Base-by-base conservation (phyloP, 2,888 invertebrate species). In the Dicycla oo region DNA sequence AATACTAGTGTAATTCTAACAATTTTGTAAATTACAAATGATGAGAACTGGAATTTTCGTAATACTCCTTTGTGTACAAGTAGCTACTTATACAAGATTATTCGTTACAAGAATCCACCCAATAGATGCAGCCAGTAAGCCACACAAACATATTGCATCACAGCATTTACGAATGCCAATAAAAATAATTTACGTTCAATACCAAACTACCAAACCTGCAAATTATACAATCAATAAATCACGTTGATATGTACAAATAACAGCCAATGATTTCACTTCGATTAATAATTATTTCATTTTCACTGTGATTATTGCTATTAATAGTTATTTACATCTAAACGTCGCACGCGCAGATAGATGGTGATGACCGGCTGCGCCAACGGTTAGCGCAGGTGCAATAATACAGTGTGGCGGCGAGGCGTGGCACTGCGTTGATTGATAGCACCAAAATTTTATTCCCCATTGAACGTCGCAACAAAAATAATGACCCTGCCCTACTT, bases 281-380 rank as follows among this genome's bases (percentile, higher is more conserved):
- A 91, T 83, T 84, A 84, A 87, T 89, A 87, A 88, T 88, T 88
- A 88, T 89, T 87, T 87, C 78, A 86, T 89, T 91, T 90, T 88
- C 89, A 84, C 88, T 82, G 76, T 75, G 82, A 86, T 84, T 87
- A 88, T 88, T 85, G 84, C 80, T 88, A 87, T 89, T 89, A 89
- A 90, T 89, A 89, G 88, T 89, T 87, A 88, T 89, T 89, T 87
- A 84, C 83, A 82, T 81, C 73, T 82, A 78, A 86, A 83, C 87
- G 88, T 87, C 89, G 87, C 87, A 86, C 60, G 69, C 77, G 78
- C 69, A 78, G 85, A 82, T 85, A 79, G 75, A 86, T 79, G 70
- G 75, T 81, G 87, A 89, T 89, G 83, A 84, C 81, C 80, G 85
- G 82, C 82, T 87, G 86, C 86, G 88, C 77, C 74, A 68, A 79